Conservation (phyloP, 2,888 invertebrate species). For the Zaprionus obscuricornis region DNA sequence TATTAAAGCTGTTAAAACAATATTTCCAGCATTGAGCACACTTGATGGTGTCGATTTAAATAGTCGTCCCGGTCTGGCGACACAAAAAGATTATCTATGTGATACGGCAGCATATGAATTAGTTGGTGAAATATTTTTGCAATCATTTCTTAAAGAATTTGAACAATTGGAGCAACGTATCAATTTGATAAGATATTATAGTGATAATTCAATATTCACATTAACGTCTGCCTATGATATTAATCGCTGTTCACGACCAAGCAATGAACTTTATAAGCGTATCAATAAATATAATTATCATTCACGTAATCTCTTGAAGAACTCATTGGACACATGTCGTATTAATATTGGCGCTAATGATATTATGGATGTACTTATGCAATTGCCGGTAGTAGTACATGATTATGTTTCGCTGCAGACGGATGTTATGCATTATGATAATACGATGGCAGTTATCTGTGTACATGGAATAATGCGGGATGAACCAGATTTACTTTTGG, state of each 20-base stretch:
- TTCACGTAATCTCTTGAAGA: constrained; percentile 68
- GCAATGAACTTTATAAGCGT: constrained; percentile 59
- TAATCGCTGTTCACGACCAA: constrained; percentile 30
- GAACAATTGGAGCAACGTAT: constrained; percentile 60
- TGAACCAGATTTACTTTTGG: constrained; percentile 47
- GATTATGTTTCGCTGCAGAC: constrained; percentile 76
- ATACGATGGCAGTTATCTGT: constrained; percentile 26
- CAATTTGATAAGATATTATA: constrained; percentile 46
- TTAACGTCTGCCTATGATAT: constrained; percentile 72
- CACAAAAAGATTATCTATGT: constrained; percentile 77
- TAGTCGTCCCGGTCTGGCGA: constrained; percentile 49
- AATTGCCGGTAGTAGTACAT: constrained; percentile 68
- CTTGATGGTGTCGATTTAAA: constrained; percentile 76
- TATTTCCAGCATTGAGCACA: constrained; percentile 72
- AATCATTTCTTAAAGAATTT: constrained; percentile 67
- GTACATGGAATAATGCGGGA: constrained; percentile 58
- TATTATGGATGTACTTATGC: constrained; percentile 68
- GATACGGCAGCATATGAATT: constrained; percentile 77
- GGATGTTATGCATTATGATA: constrained; percentile 57
- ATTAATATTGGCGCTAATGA: constrained; percentile 64
- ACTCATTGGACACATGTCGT: constrained; percentile 54
- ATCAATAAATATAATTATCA: constrained; percentile 69
- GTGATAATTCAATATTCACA: constrained; percentile 71
- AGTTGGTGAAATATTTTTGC: constrained; percentile 67
- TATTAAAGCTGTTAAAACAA: constrained; percentile 60